Evolutionary conservation across 2,888 invertebrate genomes (phyloP), one percentile per base, ranked within the genome.

Genomic region (Orchesella flavescens): DNA sequence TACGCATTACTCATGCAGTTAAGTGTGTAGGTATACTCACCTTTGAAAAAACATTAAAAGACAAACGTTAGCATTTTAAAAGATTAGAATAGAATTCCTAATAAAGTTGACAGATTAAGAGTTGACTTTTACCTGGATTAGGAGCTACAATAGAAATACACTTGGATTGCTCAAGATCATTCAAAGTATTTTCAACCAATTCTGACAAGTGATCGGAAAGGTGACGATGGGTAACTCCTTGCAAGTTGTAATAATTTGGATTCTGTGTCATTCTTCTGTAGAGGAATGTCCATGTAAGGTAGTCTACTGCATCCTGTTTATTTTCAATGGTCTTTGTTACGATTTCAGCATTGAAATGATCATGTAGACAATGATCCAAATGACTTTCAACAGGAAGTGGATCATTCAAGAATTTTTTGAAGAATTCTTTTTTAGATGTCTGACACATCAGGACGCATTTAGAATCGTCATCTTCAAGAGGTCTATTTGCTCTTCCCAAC

Each of bases 1-100:
- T 99, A 99, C 0, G 98, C 96, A 91, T 99, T 99, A 89, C 97
- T 98, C 98, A 99, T 99, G 91, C 97, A 99, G 92, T 97, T 99
- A 73, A 99, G 91, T 0, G 96, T 97, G 91, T 98, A 99, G 15
- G 94, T 94, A 91, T 97, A 96, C 43, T 94, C 93, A 7, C 97
- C 96, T 89, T 88, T 13, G 86, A 88, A n/a, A 72, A 78, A 49
- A 46, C 10, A 34, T 12, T 7, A 2, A 63, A 63, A 3, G 2
- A 63, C 49, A 49, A 59, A 43, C 53, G 4, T 34, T 65, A 65
- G 34, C 7, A 10, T 34, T 65, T n/a, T 17, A 49, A 49, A 23
- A 49, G 24, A 21, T n/a, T 53, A n/a, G 2, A 53, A 53, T 53
- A n/a, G 10, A 1, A 5, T 53, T 1, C 10, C 10, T 10, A n/a